Evolutionary conservation across 2,888 invertebrate species (phyloP), one percentile per base, ranked within the genome.

Genomic region (Pandemis corylana): DNA sequence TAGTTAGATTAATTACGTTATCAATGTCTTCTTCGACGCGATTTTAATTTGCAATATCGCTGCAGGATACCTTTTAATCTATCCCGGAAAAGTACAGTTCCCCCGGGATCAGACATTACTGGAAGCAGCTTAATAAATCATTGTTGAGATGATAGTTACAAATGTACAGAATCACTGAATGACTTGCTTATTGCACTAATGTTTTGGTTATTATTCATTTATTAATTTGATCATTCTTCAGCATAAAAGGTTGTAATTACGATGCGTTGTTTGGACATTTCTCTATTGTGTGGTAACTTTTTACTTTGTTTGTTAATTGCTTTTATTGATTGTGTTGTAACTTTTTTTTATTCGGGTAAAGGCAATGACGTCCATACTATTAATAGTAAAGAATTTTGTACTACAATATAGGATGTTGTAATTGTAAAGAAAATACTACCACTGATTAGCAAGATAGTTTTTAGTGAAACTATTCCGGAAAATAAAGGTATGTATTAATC

Each of bases 201-300:
- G 63, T 41, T 72, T 46, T 73, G 65, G 64, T 68, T 12, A 44
- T 42, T 12, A 73, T 73, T 73, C 68, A 68, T 71, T 65, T 73
- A 64, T 64, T 73, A 73, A 73, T 73, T 64, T 41, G 68, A 59
- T 59, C 73, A 64, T 73, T 73, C 73, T 42, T 61, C 46, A 36
- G 20, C 56, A 51, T 51, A 64, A 73, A 56, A 53, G 62, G 63
- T 10, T 59, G 73, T 64, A 73, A 73, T 68, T 73, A 73, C 20
- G 68, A 28, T 2, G 15, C 28, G 20, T 10, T 59, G 59, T 59
- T 59, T 59, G 59, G 59, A 59, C 59, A 10, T 59, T 59, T 28
- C 59, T 28, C 28, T 59, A 12, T 59, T 59, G 59, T 59, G 28
- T 12, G 28, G 28, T 0, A 10, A 7, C 20, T 56, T 56, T 28